Base-by-base conservation (phyloP, 2,888 invertebrate genomes). In the Acanthosepion pharaonis region DNA sequence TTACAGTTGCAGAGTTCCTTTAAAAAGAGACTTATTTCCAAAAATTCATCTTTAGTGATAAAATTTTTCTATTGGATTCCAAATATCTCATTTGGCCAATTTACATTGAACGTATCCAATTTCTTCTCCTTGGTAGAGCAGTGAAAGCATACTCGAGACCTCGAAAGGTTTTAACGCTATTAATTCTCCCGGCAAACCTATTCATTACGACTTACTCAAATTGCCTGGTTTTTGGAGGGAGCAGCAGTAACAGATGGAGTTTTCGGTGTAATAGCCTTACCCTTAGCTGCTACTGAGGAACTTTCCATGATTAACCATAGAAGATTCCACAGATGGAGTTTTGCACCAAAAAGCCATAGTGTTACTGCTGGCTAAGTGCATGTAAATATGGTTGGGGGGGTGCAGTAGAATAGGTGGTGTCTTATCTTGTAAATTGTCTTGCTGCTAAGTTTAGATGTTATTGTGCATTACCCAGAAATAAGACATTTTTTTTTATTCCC, bases 271-370 rank as follows among this genome's bases (percentile, higher is more conserved):
- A 93, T 93, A 93, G 92, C 92, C 92, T 42, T n/a, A 93, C 53
- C 51, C 49, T 49, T 49, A 93, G 92, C 92, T 93, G 92, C 92
- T 93, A 93, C 92, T 93, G 53, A 51, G 53, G 20, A 93, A 93
- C 28, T 53, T 51, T 28, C 92, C 51, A 28, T 49, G 28, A 23
- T 91, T 91, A 5, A 15, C 23, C 48, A 92, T 93, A 28, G 92
- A 78, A 3, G n/a, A n/a, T 51, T 49, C 92, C 92, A 28, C 92
- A 93, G 92, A 49, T n/a, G 92, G 92, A 93, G 92, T 93, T 93
- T 78, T 33, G n/a, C 78, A 11, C 78, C 78, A n/a, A 78, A 78
- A 78, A 78, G 78, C 78, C 78, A 18, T 78, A 78, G 78, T 78
- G 78, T 78, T 78, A 18, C 78, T n/a, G 78, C 78, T 78, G 78